phyloP scores from a whole-genome alignment of 2,888 invertebrate genomes.

The Cantharis rufa region DNA sequence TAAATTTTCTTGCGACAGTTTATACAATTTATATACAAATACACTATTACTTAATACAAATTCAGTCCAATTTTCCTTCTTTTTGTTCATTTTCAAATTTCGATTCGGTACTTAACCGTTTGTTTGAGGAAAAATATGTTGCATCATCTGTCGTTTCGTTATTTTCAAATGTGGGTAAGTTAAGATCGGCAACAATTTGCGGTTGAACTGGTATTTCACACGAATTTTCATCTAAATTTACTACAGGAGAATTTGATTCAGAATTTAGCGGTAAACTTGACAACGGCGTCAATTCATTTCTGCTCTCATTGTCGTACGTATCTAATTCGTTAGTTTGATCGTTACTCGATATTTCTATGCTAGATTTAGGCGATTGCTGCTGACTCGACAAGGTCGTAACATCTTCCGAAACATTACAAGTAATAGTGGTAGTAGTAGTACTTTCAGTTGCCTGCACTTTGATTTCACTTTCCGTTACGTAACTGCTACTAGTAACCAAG shows the following conservation, averaged over 20 bases:
- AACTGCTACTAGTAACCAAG: slow-evolving; percentile 14
- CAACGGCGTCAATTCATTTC: slow-evolving; percentile 7
- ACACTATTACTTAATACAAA: slow-evolving; percentile 24
- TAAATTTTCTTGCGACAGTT: slow-evolving; percentile 15
- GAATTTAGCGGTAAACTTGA: slow-evolving; percentile 7
- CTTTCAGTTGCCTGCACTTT: slow-evolving; percentile 6
- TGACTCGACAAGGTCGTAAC: background rate
- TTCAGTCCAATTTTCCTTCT: slow-evolving; percentile 46
- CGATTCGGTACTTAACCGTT: slow-evolving; percentile 15
- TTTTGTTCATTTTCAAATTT: slow-evolving; percentile 31
- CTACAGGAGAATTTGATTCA: slow-evolving; percentile 19
- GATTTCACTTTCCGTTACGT: slow-evolving; percentile 1
- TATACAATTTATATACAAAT: slow-evolving; percentile 41
- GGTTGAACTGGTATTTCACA: slow-evolving; percentile 54
- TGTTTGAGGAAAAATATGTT: slow-evolving; percentile 7
- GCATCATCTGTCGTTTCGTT: slow-evolving; percentile 2
- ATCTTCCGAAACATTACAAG: background rate
- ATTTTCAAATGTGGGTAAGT: slow-evolving; percentile 16
- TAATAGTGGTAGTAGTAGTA: background rate
- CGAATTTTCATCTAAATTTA: slow-evolving; percentile 47
- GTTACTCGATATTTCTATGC: background rate
- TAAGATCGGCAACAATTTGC: slow-evolving; percentile 45
- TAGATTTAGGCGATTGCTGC: background rate
- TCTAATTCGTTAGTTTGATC: background rate
- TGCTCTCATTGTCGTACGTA: slow-evolving; percentile 11